Conservation (phyloP, 2,113 vertebrate genomes). For the Orthonyx spaldingii region DNA sequence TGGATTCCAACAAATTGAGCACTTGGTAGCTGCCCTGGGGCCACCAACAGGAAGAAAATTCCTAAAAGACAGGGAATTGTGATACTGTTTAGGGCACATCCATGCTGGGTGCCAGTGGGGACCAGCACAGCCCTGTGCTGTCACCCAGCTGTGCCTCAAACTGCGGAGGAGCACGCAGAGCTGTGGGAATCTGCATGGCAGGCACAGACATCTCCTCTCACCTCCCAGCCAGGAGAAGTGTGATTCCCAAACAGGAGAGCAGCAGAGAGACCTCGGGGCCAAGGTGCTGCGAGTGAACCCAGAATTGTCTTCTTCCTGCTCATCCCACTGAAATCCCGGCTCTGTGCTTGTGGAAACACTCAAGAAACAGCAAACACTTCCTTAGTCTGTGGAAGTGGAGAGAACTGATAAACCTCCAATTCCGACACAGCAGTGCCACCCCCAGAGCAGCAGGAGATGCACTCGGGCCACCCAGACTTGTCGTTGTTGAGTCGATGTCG, state of each 20-base stretch:
- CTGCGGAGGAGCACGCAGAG: neutral
- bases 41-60: neutral
- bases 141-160: neutral
- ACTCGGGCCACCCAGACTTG: neutral
- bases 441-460: neutral
- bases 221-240: neutral
- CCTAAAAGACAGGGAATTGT: neutral
- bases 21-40: neutral
- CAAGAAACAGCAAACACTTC: neutral
- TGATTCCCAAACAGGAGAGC: neutral
- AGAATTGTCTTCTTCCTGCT: neutral
- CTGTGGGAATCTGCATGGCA: neutral
- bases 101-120: neutral
- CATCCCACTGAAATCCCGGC: neutral
- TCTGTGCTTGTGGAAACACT: neutral
- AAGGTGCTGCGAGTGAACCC: neutral
- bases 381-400: neutral
- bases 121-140: neutral
- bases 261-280: neutral
- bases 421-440: neutral
- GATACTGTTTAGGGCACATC: neutral
- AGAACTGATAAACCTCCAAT: neutral
- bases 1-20: neutral
- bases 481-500: too few species aligned
- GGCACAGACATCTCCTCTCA: neutral